Conservation (phyloP, 2,797 vertebrate species). For the Oceanodroma leucorhoa region DNA sequence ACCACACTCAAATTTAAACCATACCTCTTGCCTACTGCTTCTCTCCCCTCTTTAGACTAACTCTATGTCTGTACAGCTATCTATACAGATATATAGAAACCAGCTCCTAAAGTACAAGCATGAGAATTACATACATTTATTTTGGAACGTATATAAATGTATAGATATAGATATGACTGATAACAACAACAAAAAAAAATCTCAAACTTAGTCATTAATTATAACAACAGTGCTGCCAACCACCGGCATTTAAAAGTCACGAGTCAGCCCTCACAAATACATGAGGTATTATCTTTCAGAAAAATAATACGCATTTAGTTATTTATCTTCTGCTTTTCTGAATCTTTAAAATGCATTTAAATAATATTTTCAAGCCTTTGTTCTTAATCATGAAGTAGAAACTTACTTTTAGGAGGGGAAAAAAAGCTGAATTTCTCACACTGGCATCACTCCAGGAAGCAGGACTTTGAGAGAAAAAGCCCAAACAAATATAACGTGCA, state of each 20-base stretch:
- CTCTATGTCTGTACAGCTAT: accelerated
- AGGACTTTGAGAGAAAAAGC: constrained; percentile 6
- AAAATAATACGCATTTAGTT: not conserved
- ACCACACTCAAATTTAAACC: not conserved
- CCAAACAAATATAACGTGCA: not conserved
- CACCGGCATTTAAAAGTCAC: not conserved
- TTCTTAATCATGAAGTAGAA: constrained; percentile 14
- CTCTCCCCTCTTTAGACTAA: not conserved
- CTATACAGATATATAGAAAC: not conserved
- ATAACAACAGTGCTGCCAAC: constrained; percentile 3
- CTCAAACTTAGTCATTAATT: not conserved
- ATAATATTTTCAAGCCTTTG: constrained; percentile 13
- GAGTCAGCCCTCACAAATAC: not conserved
- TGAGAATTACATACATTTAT: not conserved
- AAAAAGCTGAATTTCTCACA: not conserved
- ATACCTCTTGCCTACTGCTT: not conserved
- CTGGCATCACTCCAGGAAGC: not conserved
- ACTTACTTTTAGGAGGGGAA: not conserved
- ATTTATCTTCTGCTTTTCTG: constrained; percentile 25
- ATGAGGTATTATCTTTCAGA: not conserved
- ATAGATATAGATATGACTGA: not conserved
- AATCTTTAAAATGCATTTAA: not conserved
- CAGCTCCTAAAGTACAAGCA: not conserved
- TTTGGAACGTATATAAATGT: not conserved
- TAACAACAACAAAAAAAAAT: not conserved